Evolutionary conservation across 2,888 invertebrate species (phyloP), one percentile per base, ranked within the genome.

Genomic region (Thymelicus lineola): DNA sequence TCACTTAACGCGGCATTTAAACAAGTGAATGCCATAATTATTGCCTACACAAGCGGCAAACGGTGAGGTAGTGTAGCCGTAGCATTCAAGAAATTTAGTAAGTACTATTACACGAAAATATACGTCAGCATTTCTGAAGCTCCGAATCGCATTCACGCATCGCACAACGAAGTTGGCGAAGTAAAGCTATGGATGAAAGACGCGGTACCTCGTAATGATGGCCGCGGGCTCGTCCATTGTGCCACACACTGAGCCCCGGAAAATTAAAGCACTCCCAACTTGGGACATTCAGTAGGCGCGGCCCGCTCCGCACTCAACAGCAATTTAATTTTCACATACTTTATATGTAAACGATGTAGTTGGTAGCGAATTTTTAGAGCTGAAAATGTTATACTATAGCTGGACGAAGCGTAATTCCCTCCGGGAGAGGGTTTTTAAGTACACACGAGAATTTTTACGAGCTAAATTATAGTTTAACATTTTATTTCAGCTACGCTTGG

Each of bases 211-310:
- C 84, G 84, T 89, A 89, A 89, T 87, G 84, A 89, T 88, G 83
- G 84, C 89, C 83, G 79, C 81, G 75, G 88, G 89, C 86, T 80
- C 75, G 74, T 74, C 77, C 84, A 90, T 91, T 89, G 87, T 89
- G 75, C 77, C 75, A 78, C 75, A 79, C 78, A 80, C 77, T 76
- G 83, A 80, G 75, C 80, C 77, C 89, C 89, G 90, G 91, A 91
- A 91, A 91, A 91, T 91, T 90, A 91, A 86, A 82, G 77, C 79
- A 78, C 58, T 80, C 84, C 79, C 82, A 89, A 89, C 86, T 89
- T 87, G 82, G 79, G 78, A 78, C 76, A 79, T 75, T 75, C 71
- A 71, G 67, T 73, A 75, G 72, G 73, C 74, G 59, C 63, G 70
- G 72, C 60, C 64, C 65, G 57, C 53, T 58, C 42, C 61, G 61